Conservation (phyloP, 2,113 vertebrate species). For the Sceloporus undulatus region DNA sequence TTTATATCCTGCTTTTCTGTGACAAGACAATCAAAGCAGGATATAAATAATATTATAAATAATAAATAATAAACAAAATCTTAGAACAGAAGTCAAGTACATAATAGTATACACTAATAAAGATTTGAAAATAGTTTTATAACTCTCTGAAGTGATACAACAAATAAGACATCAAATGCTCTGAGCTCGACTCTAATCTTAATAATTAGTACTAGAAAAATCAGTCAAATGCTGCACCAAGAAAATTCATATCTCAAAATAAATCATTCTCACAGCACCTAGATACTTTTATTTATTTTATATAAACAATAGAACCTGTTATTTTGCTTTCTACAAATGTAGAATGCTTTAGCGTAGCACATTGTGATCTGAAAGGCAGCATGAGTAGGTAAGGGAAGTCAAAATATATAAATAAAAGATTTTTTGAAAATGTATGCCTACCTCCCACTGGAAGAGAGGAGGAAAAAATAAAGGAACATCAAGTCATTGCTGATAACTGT, state of each 20-base stretch:
- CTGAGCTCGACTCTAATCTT: too few relatives aligned
- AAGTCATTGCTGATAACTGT: too few relatives aligned
- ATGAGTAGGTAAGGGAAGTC: background rate
- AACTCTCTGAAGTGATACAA: too few relatives aligned
- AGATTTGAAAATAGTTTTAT: too few relatives aligned
- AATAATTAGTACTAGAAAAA: background rate
- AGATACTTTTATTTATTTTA: background rate
- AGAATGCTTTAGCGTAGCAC: background rate
- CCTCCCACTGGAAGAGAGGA: background rate
- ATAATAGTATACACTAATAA: too few relatives aligned
- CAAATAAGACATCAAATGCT: too few relatives aligned
- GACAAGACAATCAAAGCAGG: too few relatives aligned
- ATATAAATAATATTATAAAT: too few relatives aligned
- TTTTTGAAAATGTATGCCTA: background rate
- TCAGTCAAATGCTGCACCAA: background rate
- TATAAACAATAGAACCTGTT: background rate
- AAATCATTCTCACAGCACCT: background rate
- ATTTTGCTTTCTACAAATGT: background rate
- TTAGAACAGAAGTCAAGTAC: too few relatives aligned
- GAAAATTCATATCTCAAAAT: background rate
- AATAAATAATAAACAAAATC: too few relatives aligned
- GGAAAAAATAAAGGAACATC: background rate
- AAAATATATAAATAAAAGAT: background rate
- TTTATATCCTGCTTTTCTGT: too few relatives aligned
- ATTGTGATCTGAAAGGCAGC: background rate